phyloP scores from a whole-genome alignment of 2,888 invertebrate species.

The Andrena haemorrhoa region DNA sequence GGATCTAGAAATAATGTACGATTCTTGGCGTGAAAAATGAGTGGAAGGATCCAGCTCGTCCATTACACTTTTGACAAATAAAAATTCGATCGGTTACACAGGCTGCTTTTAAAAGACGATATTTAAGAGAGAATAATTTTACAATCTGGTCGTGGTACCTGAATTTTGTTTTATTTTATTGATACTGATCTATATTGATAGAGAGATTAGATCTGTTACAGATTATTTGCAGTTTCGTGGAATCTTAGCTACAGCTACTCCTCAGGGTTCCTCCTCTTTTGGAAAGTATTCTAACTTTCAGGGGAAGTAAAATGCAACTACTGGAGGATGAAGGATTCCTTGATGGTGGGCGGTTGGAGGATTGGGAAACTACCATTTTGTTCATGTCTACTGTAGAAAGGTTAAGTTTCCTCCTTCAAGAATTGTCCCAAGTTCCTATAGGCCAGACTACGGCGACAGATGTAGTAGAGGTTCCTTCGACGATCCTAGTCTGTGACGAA shows the following conservation, averaged over 20 bases:
- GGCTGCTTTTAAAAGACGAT: background rate
- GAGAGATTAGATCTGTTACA: background rate
- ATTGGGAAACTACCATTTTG: too few species aligned
- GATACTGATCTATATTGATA: background rate
- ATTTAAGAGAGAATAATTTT: background rate
- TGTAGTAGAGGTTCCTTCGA: too few species aligned
- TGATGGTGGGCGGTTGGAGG: too few species aligned
- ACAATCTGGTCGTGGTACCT: too few species aligned
- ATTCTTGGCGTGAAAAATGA: constrained; percentile 31
- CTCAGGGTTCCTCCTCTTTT: background rate
- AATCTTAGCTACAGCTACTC: background rate
- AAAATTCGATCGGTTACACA: background rate
- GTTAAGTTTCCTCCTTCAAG: too few species aligned
- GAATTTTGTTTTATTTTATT: background rate
- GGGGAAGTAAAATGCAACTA: background rate
- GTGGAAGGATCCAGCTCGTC: constrained; percentile 19
- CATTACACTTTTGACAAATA: background rate
- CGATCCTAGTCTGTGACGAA: too few species aligned
- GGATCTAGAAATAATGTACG: constrained; percentile 19
- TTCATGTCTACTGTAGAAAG: too few species aligned
- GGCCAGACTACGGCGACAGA: too few species aligned
- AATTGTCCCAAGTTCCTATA: too few species aligned
- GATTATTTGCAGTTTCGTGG: background rate
- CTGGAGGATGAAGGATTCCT: background rate
- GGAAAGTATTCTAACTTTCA: background rate